phyloP scores from a whole-genome alignment of 1,140 invertebrate species.

The Macrosteles quadrilineatus region DNA sequence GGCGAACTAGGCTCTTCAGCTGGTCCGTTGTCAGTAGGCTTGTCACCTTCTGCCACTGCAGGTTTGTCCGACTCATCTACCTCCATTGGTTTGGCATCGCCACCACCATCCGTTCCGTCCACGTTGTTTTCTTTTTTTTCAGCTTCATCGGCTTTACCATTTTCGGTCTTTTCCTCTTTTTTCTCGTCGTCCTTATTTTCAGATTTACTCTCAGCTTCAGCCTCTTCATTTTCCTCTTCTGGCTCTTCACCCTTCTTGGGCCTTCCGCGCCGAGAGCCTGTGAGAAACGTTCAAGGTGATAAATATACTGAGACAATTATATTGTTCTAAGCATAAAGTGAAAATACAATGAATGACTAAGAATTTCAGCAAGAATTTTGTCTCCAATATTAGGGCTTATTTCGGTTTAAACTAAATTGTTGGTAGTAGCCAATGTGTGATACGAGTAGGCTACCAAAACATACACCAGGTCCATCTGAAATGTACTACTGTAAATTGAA shows the following conservation, averaged over 20 bases:
- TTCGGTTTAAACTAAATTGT: no score
- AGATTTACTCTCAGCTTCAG: constrained; percentile 42
- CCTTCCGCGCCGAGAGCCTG: constrained; percentile 41
- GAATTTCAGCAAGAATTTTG: no score
- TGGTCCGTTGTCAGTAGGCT: constrained; percentile 27
- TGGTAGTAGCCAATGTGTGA: no score
- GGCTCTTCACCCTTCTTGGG: constrained; percentile 51
- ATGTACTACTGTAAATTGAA: no score
- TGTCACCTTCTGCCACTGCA: constrained; percentile 10
- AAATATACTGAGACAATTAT: no score
- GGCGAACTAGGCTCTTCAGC: constrained; percentile 26
- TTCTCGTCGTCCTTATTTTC: constrained; percentile 51
- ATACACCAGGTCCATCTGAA: no score
- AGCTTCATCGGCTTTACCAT: constrained; percentile 50
- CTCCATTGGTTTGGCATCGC: constrained; percentile 39
- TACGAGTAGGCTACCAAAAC: no score
- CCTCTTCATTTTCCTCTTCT: constrained; percentile 48
- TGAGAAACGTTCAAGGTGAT: no score
- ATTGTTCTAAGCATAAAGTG: no score
- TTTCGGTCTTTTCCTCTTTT: constrained; percentile 48
- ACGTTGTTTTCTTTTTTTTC: constrained; percentile 50
- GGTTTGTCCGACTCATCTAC: constrained; percentile 9
- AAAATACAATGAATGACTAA: no score
- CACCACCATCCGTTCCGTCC: constrained; percentile 42
- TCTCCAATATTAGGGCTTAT: no score